Conservation (phyloP, 2,797 vertebrate genomes). For the Characodon lateralis region DNA sequence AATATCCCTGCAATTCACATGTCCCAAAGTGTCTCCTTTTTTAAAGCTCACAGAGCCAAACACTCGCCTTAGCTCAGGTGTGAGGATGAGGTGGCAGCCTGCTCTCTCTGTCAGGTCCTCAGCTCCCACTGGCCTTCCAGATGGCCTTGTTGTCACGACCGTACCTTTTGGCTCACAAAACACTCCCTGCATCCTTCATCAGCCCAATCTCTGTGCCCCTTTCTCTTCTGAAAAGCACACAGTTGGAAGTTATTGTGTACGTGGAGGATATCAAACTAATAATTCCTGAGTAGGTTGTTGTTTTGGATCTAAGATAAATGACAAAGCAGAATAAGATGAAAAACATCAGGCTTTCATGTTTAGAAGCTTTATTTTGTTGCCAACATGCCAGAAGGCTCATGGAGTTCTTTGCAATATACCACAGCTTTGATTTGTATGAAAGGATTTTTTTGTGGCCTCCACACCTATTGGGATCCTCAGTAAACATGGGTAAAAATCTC, state of each 20-base stretch:
- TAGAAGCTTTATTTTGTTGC: slow-evolving; percentile 3
- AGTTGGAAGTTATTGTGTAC: not conserved
- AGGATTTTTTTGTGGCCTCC: not conserved
- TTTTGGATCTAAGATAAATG: not conserved
- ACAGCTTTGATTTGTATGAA: not conserved
- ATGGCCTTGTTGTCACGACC: slow-evolving; percentile 60
- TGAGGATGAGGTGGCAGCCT: slow-evolving; percentile 57
- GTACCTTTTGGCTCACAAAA: slow-evolving; percentile 44
- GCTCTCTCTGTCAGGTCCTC: slow-evolving; percentile 56
- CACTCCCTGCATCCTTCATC: slow-evolving; percentile 18
- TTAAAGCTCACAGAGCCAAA: slow-evolving; percentile 1
- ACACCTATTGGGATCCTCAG: not conserved
- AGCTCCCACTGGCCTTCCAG: slow-evolving; percentile 69
- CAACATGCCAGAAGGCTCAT: not conserved
- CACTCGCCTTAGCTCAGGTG: slow-evolving; percentile 48
- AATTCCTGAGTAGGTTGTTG: not conserved
- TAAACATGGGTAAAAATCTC: not conserved
- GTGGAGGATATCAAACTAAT: not conserved
- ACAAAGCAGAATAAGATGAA: not conserved
- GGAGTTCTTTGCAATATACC: not conserved
- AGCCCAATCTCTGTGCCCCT: not conserved
- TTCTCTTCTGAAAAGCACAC: slow-evolving; percentile 2
- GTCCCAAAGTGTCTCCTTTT: not conserved
- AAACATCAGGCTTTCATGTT: not conserved
- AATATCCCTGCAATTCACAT: slow-evolving; percentile 2